Evolutionary conservation across 2,113 vertebrate species (phyloP).

Genomic region (Chrysochloris asiatica): DNA sequence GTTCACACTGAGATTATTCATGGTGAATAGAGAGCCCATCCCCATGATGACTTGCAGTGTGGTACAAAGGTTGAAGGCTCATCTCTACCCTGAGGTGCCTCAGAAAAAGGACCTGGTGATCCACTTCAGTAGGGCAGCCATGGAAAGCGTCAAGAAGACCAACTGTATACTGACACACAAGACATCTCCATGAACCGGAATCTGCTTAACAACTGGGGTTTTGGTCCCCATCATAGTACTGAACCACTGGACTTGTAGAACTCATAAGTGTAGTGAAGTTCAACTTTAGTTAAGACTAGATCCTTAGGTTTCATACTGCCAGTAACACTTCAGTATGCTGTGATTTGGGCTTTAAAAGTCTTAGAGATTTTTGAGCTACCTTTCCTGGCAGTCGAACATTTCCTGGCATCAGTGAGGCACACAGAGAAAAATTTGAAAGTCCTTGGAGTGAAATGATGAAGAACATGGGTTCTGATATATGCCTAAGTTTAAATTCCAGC

Average conservation of each 20-base stretch:
- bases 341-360: neutral
- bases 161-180: neutral
- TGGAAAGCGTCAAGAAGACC: neutral
- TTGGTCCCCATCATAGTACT: neutral
- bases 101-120: neutral
- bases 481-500: too few relatives aligned
- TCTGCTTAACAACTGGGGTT: neutral
- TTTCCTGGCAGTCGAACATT: neutral
- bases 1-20: neutral
- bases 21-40: neutral
- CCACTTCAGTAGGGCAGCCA: neutral
- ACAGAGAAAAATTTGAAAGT: constrained; percentile 27
- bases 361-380: neutral
- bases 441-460: neutral
- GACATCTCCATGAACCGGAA: neutral
- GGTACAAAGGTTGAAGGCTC: neutral
- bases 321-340: neutral
- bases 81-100: neutral
- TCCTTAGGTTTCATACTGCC: neutral
- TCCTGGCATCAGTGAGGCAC: neutral
- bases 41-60: neutral
- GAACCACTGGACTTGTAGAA: neutral
- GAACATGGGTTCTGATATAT: neutral
- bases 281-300: neutral
- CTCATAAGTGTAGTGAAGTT: neutral